Base-by-base conservation (phyloP, 2,888 invertebrate species). In the Brachyopa scutellaris region DNA sequence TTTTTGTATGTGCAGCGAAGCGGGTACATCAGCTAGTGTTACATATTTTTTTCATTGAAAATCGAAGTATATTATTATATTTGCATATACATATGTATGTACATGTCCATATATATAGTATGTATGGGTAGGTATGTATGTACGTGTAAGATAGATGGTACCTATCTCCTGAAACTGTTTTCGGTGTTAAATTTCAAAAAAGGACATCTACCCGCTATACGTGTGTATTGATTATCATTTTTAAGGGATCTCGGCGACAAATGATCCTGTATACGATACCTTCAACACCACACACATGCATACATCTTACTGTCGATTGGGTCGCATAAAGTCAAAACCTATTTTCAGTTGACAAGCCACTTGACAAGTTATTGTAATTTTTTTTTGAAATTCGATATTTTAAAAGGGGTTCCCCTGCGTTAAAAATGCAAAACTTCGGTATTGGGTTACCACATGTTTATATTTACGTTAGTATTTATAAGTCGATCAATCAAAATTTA, bases 401-500 rank as follows among this genome's bases (percentile, higher is more conserved):
- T 69, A 13, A 69, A 69, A 69, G 45, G 69, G 69, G 57, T 69
- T 59, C 33, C 13, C 38, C 31, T 64, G 23, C 17, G 49, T n/a
- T 49, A 26, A 47, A 53, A 59, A 47, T 38, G 15, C 40, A 57
- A 57, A 59, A 36, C 47, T 15, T 36, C 26, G 47, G 69, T 59
- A 47, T 69, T 45, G 19, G 26, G 29, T 69, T 69, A 26, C 69
- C 17, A 9, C 4, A 11, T 7, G 23, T 31, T 17, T 29, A 31
- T 38, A 57, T 64, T 69, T 47, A 13, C 36, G 9, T 47, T 38
- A 36, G 40, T 40, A 29, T 70, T 70, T 70, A 61, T 70, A 70
- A 70, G 59, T 59, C 59, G 61, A 70, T 70, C 38, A 70, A 70
- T 70, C 70, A 49, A 31, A 70, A 70, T 61, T 61, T 61, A 53